Evolutionary conservation across 2,888 invertebrate species (phyloP).

Genomic region (Lithosia quadra): DNA sequence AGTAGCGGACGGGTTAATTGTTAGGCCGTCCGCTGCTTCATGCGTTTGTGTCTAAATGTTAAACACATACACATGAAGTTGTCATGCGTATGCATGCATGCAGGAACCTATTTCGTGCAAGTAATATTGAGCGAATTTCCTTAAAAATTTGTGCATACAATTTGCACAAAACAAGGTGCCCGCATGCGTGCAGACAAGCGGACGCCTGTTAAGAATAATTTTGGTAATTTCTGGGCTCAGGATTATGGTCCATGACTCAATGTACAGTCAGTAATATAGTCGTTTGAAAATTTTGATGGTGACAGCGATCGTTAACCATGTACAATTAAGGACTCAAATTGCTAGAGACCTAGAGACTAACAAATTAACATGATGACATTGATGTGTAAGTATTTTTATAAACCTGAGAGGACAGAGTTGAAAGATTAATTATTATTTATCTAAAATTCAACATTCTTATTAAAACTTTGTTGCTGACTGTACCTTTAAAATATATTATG

Average conservation of each 20-base stretch:
- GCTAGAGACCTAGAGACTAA: not conserved
- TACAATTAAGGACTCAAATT: not conserved
- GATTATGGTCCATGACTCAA: not conserved
- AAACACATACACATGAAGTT: too few species aligned
- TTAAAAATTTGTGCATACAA: too few species aligned
- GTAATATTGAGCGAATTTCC: too few species aligned
- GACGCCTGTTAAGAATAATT: not conserved
- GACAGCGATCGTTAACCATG: not conserved
- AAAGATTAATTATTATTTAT: too few species aligned
- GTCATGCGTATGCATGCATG: too few species aligned
- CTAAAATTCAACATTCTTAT: too few species aligned
- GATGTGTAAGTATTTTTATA: not conserved
- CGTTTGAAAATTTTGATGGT: not conserved
- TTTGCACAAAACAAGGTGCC: too few species aligned
- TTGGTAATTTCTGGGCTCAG: not conserved
- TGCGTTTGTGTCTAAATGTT: too few species aligned
- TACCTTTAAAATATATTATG: not conserved
- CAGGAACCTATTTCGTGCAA: too few species aligned
- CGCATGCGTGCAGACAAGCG: too few species aligned
- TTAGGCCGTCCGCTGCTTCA: too few species aligned
- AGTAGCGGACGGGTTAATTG: too few species aligned
- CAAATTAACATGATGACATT: not conserved
- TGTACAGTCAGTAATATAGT: not conserved
- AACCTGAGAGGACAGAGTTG: not conserved
- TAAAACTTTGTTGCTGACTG: not conserved